Percentiles rank a stretch among this genome's conserved stretches.
Evolutionary conservation across 2,888 invertebrate species (phyloP).

Genomic region (Ferdinandea cuprea): DNA sequence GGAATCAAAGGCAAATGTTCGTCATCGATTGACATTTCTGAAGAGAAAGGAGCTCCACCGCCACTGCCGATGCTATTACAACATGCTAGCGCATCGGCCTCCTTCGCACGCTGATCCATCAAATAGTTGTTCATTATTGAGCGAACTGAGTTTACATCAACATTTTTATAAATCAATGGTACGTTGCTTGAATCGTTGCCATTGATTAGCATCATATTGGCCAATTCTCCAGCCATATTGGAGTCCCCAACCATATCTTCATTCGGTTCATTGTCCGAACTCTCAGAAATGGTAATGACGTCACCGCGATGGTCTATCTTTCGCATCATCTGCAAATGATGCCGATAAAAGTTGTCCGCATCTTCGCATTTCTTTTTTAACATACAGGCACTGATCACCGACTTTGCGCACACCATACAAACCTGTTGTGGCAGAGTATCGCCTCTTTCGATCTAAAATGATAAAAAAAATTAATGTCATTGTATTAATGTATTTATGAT

Average conservation of each 20-base stretch:
- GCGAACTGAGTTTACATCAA: slow-evolving; percentile 80
- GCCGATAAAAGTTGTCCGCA: slow-evolving; percentile 82
- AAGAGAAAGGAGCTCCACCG: slow-evolving; percentile 1
- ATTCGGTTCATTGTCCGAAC: slow-evolving; percentile 64
- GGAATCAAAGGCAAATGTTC: slow-evolving; percentile 82
- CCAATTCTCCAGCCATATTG: background rate
- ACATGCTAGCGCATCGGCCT: slow-evolving; percentile 76
- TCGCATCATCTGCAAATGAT: slow-evolving; percentile 79
- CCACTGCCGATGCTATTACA: slow-evolving; percentile 75
- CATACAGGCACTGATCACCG: slow-evolving; percentile 80
- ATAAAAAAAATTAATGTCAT: slow-evolving; percentile 25
- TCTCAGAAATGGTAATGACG: slow-evolving; percentile 73
- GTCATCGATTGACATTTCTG: slow-evolving; percentile 76
- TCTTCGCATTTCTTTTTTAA: slow-evolving; percentile 83
- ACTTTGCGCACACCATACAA: slow-evolving; percentile 81
- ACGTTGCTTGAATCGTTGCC: slow-evolving; percentile 24
- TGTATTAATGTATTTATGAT: slow-evolving; percentile 26
- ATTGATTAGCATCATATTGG: slow-evolving; percentile 58
- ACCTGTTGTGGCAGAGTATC: slow-evolving; percentile 82
- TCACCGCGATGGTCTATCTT: slow-evolving; percentile 78
- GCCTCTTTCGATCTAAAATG: slow-evolving; percentile 80
- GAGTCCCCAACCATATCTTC: slow-evolving; percentile 14
- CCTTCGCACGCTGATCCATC: slow-evolving; percentile 80
- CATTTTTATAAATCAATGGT: slow-evolving; percentile 58
- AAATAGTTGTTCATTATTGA: slow-evolving; percentile 80